Evolutionary conservation across 2,113 vertebrate genomes (phyloP).

Genomic region (Connochaetes taurinus): DNA sequence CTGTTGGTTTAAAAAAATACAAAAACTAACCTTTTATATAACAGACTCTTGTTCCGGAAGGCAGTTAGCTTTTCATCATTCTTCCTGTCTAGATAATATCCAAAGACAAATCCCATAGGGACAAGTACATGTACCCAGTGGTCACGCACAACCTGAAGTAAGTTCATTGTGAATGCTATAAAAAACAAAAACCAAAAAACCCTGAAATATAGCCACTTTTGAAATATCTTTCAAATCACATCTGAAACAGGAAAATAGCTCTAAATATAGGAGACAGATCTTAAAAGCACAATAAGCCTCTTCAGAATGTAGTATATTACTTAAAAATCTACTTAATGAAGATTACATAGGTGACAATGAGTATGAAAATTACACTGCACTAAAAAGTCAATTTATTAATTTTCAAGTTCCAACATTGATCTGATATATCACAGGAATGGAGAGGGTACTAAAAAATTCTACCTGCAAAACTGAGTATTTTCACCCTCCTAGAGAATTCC

Average conservation of each 20-base stretch:
- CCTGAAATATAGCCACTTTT: background rate
- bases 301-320: background rate
- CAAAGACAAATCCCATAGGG: conserved; percentile 89
- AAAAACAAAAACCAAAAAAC: fast-evolving
- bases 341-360: background rate
- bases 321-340: background rate
- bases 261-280: background rate
- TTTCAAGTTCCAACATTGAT: background rate
- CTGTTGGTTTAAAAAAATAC: background rate
- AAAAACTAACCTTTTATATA: conserved; percentile 86
- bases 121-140: conserved; percentile 88
- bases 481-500: background rate
- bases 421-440: background rate
- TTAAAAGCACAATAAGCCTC: background rate
- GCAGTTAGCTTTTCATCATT: conserved; percentile 85
- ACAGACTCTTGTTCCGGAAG: conserved; percentile 92
- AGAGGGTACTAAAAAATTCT: background rate
- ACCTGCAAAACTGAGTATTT: background rate
- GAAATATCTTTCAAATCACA: background rate
- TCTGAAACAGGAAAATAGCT: background rate
- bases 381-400: background rate
- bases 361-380: background rate
- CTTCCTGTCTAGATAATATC: conserved; percentile 87
- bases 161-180: conserved; percentile 84
- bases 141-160: conserved; percentile 79